Conservation (phyloP, 2,888 invertebrate genomes). For the Ennomos erosarius region DNA sequence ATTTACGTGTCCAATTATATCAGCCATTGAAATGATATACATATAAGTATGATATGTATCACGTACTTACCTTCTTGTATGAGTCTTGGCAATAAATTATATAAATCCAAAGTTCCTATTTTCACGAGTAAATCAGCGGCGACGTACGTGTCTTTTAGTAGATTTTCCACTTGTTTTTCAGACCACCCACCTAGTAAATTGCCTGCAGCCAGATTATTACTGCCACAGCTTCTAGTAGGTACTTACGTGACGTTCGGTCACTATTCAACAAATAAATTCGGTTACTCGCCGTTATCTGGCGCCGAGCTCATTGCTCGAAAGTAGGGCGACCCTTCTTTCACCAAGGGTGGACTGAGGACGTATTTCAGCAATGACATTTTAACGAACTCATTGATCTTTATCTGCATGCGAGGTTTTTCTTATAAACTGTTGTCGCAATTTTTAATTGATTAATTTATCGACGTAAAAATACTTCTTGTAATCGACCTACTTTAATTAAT, state of each 20-base stretch:
- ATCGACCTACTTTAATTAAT: background rate
- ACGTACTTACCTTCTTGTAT: background rate
- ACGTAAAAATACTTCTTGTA: background rate
- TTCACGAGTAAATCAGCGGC: constrained; percentile 24
- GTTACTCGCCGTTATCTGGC: constrained; percentile 44
- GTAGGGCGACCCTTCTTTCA: constrained; percentile 39
- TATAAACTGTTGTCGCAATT: constrained; percentile 13
- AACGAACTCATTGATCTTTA: constrained; percentile 35
- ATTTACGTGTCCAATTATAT: constrained; percentile 17
- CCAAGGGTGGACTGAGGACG: constrained; percentile 22
- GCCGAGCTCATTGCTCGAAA: constrained; percentile 42
- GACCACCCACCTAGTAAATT: constrained; percentile 37
- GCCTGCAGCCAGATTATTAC: constrained; percentile 29
- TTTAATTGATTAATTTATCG: constrained; percentile 18
- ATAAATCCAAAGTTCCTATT: constrained; percentile 7
- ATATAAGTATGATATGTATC: constrained; percentile 8
- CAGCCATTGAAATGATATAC: constrained; percentile 16
- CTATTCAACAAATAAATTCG: constrained; percentile 42
- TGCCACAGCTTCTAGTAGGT: constrained; percentile 2
- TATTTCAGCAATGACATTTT: constrained; percentile 29
- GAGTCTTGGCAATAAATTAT: background rate
- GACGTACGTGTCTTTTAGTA: constrained; percentile 16
- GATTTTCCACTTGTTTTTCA: constrained; percentile 12
- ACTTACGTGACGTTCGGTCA: constrained; percentile 40
- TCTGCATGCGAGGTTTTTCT: constrained; percentile 30